Conservation (phyloP, 2,113 vertebrate genomes). For the Corythornis madagascariensis region DNA sequence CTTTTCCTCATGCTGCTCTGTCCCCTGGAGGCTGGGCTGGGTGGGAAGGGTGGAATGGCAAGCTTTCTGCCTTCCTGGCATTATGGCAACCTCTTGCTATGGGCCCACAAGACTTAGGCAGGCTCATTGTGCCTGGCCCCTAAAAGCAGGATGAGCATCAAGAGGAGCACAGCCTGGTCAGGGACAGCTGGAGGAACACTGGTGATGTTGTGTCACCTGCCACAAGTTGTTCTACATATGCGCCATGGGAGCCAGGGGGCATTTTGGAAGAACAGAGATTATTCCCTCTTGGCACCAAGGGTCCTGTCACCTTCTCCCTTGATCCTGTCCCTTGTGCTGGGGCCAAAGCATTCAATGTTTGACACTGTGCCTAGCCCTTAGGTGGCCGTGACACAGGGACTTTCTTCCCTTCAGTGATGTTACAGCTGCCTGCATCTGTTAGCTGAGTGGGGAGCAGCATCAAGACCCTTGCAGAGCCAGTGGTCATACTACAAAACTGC, state of each 20-base stretch:
- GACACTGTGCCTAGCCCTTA: not conserved
- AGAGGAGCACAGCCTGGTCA: not conserved
- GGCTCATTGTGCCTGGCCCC: not conserved
- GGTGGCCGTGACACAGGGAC: not conserved
- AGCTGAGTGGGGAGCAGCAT: rapidly evolving
- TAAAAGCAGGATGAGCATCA: rapidly evolving
- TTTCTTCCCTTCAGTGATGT: rapidly evolving
- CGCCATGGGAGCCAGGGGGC: not conserved
- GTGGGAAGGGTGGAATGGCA: not conserved
- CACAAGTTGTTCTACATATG: rapidly evolving
- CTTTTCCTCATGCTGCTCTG: not conserved
- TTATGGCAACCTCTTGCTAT: not conserved
- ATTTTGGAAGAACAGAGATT: not conserved
- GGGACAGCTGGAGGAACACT: no score
- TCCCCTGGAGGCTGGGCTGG: not conserved
- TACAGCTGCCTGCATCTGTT: not conserved
- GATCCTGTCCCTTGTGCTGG: not conserved
- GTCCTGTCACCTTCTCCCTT: not conserved
- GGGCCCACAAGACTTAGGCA: rapidly evolving
- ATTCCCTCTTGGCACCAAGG: not conserved
- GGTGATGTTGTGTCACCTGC: not conserved
- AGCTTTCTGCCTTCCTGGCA: not conserved
- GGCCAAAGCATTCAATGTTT: rapidly evolving
- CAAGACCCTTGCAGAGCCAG: rapidly evolving
- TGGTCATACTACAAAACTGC: not conserved